Evolutionary conservation across 2,113 vertebrate genomes (phyloP).

Genomic region (Cygnus buccinator): DNA sequence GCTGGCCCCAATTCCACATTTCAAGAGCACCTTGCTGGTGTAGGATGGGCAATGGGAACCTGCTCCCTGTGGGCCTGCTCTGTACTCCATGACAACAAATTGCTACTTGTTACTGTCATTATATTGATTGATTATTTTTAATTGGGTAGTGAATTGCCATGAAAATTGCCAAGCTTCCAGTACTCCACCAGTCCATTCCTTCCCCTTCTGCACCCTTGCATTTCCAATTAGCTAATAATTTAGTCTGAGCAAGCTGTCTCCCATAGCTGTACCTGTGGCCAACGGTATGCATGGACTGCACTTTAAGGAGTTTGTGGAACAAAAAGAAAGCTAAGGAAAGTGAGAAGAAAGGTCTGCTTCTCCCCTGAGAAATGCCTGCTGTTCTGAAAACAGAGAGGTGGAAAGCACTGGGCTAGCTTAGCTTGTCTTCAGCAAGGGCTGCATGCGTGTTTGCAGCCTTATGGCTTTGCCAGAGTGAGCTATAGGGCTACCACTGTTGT

Average conservation of each 20-base stretch:
- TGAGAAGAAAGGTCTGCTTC: neutral
- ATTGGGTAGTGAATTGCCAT: neutral
- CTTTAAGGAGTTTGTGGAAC: neutral
- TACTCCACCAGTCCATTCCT: neutral
- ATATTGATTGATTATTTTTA: neutral
- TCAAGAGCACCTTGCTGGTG: accelerated
- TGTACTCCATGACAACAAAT: neutral
- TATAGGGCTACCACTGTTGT: neutral
- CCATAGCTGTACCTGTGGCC: neutral
- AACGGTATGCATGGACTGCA: neutral
- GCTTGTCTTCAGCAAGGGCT: neutral
- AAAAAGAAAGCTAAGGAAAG: neutral
- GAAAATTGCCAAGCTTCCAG: neutral
- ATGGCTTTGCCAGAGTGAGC: neutral
- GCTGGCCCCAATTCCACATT: neutral
- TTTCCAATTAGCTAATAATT: neutral
- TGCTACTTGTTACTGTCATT: neutral
- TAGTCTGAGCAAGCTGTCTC: neutral
- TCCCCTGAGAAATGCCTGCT: neutral
- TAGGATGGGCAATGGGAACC: neutral
- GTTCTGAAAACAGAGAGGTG: neutral
- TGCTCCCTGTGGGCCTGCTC: neutral
- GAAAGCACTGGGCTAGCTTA: neutral
- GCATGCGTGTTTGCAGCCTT: neutral
- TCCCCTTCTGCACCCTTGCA: neutral